These are phyloP conservation scores for Timema podura DNA, from an alignment of 2,888 invertebrate genomes.

Conservation along the genomic window DNA sequence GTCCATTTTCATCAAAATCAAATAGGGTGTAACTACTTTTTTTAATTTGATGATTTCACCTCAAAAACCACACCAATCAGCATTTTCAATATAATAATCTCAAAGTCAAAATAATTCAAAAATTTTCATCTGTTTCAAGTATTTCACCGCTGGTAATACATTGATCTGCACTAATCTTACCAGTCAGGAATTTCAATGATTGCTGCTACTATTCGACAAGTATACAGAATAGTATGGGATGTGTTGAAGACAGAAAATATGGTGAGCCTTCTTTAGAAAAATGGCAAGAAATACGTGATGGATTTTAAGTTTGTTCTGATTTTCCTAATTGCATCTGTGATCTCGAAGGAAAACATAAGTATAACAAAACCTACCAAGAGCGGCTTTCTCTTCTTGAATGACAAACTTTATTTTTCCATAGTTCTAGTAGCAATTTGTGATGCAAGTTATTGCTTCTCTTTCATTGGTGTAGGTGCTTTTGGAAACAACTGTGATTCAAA, in stretches of 20 bases:
- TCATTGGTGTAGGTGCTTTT: not conserved
- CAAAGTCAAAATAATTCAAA: too few species aligned
- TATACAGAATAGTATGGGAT: slow-evolving; percentile 1
- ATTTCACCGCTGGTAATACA: slow-evolving; percentile 3
- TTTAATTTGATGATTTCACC: too few species aligned
- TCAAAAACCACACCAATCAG: too few species aligned
- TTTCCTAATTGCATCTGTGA: too few species aligned
- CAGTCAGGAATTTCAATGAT: slow-evolving; percentile 6
- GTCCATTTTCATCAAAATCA: too few species aligned
- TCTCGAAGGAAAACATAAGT: too few species aligned
- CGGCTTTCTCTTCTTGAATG: not conserved
- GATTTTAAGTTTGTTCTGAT: too few species aligned
- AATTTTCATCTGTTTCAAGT: slow-evolving; percentile 13
- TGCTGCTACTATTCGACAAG: slow-evolving; percentile 1
- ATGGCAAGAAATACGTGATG: too few species aligned
- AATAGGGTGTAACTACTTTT: too few species aligned
- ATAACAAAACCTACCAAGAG: slow-evolving; percentile 7
- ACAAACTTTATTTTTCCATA: not conserved
- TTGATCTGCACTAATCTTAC: slow-evolving; percentile 6
- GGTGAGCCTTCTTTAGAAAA: not conserved
- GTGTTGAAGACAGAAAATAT: not conserved
- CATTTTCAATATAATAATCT: too few species aligned
- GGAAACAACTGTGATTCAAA: not conserved
- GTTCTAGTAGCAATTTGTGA: not conserved
- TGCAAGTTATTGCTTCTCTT: not conserved